Base-by-base conservation (phyloP, 2,113 vertebrate species). In the Muntiacus muntjak region DNA sequence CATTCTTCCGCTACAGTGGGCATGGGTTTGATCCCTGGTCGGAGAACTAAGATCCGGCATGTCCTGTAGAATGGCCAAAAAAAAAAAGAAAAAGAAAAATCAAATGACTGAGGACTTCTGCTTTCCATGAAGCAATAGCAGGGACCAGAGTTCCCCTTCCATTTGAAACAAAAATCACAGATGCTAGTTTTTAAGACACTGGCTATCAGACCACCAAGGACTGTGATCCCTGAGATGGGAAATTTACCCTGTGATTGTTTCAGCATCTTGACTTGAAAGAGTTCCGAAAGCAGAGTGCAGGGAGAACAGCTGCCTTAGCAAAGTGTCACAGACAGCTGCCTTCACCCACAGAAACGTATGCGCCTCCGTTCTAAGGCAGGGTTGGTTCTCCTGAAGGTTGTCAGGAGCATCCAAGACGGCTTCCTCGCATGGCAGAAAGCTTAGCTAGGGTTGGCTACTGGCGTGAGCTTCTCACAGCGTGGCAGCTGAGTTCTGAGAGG, bases 121-220 rank as follows among this genome's bases (percentile, higher is more conserved):
- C 13, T 54, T 78, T 55, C 3, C 91, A 55, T 57, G 15, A 79
- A 40, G 55, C 45, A 88, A 3, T 28, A 47, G 57, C 64, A 96
- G 43, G 83, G 28, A 58, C 25, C 33, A 28, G 47, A 54, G 78
- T 64, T 62, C 52, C 25, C 30, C 76, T 91, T 95, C 40, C 43
- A 83, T 57, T 36, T 87, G 25, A 87, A 91, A 43, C n/a, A 85
- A 71, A 81, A 82, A 26, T 17, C 87, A 86, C 50, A 60, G 21
- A 64, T 0, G 2, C 7, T 33, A 50, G 13, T 16, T 83, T 91
- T 91, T 67, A 84, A 94, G 62, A 50, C 21, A 16, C 0, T n/a
- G 28, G 67, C 15, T 50, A 50, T 87, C 43, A 74, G 71, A n/a
- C 26, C 43, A 13, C 15, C 43, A 74, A 92, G 33, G 45, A 45